phyloP scores from a whole-genome alignment of 2,113 vertebrate genomes.

The Hemicordylus capensis region DNA sequence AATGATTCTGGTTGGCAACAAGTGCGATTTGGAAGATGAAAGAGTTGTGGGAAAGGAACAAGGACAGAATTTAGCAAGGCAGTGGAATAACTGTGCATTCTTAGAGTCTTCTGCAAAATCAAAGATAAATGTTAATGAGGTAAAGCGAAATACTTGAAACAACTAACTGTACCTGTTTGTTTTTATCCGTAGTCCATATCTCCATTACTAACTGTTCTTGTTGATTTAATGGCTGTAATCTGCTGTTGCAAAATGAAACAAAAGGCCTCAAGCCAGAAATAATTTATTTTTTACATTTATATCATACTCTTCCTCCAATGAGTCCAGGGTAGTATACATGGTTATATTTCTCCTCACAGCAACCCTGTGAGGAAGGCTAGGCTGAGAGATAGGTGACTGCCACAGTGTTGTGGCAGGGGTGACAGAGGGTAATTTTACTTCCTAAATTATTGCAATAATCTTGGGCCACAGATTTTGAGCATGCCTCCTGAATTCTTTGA shows the following conservation, averaged over 20 bases:
- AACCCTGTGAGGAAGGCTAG: too few relatives aligned
- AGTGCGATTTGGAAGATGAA: constrained; percentile 98
- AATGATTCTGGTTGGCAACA: constrained; percentile 98
- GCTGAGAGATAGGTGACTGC: too few relatives aligned
- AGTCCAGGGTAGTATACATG: too few relatives aligned
- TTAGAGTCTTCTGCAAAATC: constrained; percentile 98
- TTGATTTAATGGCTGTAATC: neutral
- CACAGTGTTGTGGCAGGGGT: neutral
- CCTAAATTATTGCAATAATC: neutral
- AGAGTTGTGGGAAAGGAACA: constrained; percentile 97
- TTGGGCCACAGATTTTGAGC: neutral
- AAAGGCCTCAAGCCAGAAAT: neutral
- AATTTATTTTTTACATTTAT: too few relatives aligned
- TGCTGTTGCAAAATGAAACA: neutral
- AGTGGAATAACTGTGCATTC: constrained; percentile 98
- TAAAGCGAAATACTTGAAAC: constrained; percentile 53
- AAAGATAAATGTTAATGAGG: constrained; percentile 99
- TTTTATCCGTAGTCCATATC: neutral
- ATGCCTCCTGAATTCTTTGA: neutral
- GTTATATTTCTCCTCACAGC: too few relatives aligned
- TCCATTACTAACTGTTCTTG: neutral
- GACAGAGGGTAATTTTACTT: neutral
- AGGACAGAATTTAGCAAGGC: constrained; percentile 93
- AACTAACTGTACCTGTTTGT: neutral
- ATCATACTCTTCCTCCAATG: too few relatives aligned